These are phyloP conservation scores for Pseudochromis fuscus DNA, from an alignment of 2,797 vertebrate genomes.

Conservation along the genomic window DNA sequence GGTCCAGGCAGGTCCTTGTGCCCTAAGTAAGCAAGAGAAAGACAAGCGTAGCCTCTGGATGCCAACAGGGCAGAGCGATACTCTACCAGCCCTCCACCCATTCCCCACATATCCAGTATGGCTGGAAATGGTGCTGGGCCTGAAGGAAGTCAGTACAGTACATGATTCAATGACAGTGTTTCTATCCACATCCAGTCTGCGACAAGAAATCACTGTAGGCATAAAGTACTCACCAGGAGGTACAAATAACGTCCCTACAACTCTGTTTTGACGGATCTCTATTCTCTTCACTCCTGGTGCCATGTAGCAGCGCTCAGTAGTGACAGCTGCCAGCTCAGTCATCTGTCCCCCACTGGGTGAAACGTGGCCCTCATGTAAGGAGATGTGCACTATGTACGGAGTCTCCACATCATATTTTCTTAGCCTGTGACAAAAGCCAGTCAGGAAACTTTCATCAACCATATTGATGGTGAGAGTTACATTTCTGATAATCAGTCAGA, in stretches of 20 bases:
- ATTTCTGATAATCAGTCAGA: background rate
- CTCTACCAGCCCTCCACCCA: constrained; percentile 87
- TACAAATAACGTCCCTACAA: constrained; percentile 86
- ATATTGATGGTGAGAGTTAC: background rate
- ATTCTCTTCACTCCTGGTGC: constrained; percentile 80
- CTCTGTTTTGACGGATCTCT: constrained; percentile 78
- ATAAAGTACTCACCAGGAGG: constrained; percentile 81
- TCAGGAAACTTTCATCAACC: background rate
- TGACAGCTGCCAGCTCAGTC: constrained; percentile 70
- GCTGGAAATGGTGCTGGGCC: constrained; percentile 89
- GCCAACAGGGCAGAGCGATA: constrained; percentile 87
- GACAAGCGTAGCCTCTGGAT: constrained; percentile 84
- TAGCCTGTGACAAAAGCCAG: constrained; percentile 68
- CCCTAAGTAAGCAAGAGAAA: constrained; percentile 85
- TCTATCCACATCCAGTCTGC: background rate
- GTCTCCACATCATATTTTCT: constrained; percentile 75
- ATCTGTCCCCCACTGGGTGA: constrained; percentile 38
- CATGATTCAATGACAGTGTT: background rate
- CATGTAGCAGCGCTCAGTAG: constrained; percentile 81
- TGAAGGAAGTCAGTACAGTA: constrained; percentile 50
- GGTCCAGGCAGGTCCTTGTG: constrained; percentile 86
- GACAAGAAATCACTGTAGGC: background rate
- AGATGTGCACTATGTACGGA: constrained; percentile 79
- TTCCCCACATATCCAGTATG: constrained; percentile 87
- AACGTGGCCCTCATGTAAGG: constrained; percentile 81